These are phyloP conservation scores for Poeciliopsis paucimaculata DNA, from an alignment of 2,797 vertebrate species.

Conservation along the genomic window DNA sequence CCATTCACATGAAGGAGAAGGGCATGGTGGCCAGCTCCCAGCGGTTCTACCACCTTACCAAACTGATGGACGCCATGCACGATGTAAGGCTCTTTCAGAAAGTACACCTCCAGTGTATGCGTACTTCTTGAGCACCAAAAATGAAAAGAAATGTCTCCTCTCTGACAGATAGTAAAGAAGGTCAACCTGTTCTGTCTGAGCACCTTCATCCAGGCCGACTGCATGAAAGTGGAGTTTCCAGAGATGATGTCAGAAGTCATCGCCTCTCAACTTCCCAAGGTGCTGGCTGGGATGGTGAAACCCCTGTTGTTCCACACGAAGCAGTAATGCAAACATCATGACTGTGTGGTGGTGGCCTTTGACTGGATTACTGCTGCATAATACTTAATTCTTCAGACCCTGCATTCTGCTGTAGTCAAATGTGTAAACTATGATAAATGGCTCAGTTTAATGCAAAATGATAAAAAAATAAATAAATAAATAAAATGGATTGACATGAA, in stretches of 20 bases:
- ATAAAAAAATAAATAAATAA: background rate
- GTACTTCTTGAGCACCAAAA: background rate
- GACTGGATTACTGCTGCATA: conserved; percentile 37
- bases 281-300: conserved; percentile 98
- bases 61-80: conserved; percentile 95
- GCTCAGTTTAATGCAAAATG: conserved; percentile 18
- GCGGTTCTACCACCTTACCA: conserved; percentile 96
- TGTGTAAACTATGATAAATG: conserved; percentile 24
- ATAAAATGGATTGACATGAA: background rate
- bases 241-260: conserved; percentile 99
- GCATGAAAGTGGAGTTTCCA: conserved; percentile 95
- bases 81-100: conserved; percentile 73
- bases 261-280: conserved; percentile 94
- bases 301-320: conserved; percentile 96
- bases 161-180: conserved; percentile 93
- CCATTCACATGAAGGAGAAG: conserved; percentile 90
- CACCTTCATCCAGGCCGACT: conserved; percentile 95
- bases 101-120: background rate
- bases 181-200: conserved; percentile 96
- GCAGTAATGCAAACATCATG: conserved; percentile 72
- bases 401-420: conserved; percentile 15
- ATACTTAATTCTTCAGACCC: conserved; percentile 47
- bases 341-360: conserved; percentile 19
- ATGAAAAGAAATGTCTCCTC: conserved; percentile 19
- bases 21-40: conserved; percentile 90